Evolutionary conservation across 1,140 invertebrate genomes (phyloP).

Genomic region (Lithobius niger): DNA sequence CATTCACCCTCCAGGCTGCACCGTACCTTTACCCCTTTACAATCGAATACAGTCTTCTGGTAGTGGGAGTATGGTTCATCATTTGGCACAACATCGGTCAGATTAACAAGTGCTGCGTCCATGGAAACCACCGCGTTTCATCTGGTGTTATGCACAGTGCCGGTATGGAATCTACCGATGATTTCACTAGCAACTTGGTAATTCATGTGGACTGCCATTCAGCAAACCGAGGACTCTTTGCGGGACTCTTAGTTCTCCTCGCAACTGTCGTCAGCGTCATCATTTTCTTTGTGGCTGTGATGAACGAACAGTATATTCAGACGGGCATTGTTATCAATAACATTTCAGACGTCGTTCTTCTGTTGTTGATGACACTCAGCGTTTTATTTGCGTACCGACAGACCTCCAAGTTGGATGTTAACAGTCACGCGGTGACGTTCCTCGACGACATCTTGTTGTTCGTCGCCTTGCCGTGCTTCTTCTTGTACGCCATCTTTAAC

Average conservation of each 20-base stretch:
- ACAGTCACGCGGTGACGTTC: constrained; percentile 46
- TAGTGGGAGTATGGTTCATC: constrained; percentile 55
- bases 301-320: constrained; percentile 31
- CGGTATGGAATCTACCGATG: constrained; percentile 10
- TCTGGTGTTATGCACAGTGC: too few species aligned
- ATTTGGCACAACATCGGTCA: constrained; percentile 55
- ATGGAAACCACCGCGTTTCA: too few species aligned
- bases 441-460: constrained; percentile 54
- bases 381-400: constrained; percentile 42
- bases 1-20: constrained; percentile 20
- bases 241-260: constrained; percentile 48
- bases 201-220: constrained; percentile 57
- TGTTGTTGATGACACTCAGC: constrained; percentile 39
- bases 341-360: constrained; percentile 23
- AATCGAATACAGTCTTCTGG: constrained; percentile 56
- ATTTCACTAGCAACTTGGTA: constrained; percentile 38
- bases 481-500: constrained; percentile 49
- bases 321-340: constrained; percentile 22
- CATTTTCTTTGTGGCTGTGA: constrained; percentile 49
- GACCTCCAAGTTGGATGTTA: constrained; percentile 46
- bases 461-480: constrained; percentile 55
- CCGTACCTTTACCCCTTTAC: constrained; percentile 58
- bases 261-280: constrained; percentile 48
- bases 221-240: constrained; percentile 52
- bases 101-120: too few species aligned